phyloP scores from a whole-genome alignment of 2,113 vertebrate genomes.

The Chelonoidis abingdonii region DNA sequence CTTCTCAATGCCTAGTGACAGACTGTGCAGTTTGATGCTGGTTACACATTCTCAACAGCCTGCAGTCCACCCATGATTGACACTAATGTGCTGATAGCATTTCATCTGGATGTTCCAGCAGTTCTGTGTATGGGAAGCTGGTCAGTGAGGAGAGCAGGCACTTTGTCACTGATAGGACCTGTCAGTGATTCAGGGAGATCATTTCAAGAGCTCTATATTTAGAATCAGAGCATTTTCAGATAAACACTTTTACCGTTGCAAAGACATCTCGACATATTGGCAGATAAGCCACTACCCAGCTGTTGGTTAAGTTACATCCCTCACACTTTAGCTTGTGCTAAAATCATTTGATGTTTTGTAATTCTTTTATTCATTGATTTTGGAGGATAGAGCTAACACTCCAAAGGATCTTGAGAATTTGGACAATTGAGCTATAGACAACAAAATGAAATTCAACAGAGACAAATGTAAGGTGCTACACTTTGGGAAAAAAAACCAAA shows the following conservation, averaged over 20 bases:
- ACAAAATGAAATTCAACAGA: not conserved
- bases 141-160: conserved; percentile 27
- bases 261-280: conserved; percentile 37
- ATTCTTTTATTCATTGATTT: not conserved
- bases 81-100: not conserved
- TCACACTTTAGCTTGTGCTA: conserved; percentile 33
- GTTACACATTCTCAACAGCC: not conserved
- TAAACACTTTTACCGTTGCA: conserved; percentile 52
- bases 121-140: conserved; percentile 1
- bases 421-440: not conserved
- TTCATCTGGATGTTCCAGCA: not conserved
- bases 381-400: not conserved
- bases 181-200: conserved; percentile 27
- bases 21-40: not conserved
- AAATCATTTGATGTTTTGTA: conserved; percentile 37
- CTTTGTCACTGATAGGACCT: conserved; percentile 2
- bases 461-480: not conserved
- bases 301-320: conserved; percentile 49
- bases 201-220: conserved; percentile 45
- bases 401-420: not conserved
- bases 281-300: conserved; percentile 56
- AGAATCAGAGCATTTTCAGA: conserved; percentile 41
- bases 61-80: not conserved
- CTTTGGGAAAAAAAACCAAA: not conserved
- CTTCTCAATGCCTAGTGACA: conserved; percentile 2